phyloP scores from a whole-genome alignment of 2,797 vertebrate species.

The Tangara arthus region DNA sequence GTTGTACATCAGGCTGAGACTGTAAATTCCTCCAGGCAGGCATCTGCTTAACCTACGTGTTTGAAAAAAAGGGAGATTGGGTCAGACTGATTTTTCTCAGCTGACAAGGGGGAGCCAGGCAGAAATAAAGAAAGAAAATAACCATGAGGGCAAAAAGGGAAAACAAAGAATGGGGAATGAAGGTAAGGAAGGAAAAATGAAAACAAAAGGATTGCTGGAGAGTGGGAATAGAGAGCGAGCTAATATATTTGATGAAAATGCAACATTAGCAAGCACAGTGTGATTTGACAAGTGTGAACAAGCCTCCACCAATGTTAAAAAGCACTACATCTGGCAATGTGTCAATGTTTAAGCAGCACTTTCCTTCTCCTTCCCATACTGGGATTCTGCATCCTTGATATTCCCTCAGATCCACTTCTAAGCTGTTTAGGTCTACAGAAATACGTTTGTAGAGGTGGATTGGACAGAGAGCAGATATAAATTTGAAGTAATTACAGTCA shows the following conservation, averaged over 20 bases:
- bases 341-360: slow-evolving; percentile 59
- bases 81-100: not conserved
- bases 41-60: slow-evolving; percentile 26
- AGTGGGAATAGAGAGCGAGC: not conserved
- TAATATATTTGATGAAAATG: slow-evolving; percentile 53
- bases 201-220: not conserved
- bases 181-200: not conserved
- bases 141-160: not conserved
- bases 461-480: slow-evolving; percentile 27
- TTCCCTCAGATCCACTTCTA: slow-evolving; percentile 32
- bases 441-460: not conserved
- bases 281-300: slow-evolving; percentile 71
- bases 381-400: slow-evolving; percentile 43
- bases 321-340: slow-evolving; percentile 63
- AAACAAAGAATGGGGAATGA: not conserved
- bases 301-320: slow-evolving; percentile 58
- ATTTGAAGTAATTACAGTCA: slow-evolving; percentile 17
- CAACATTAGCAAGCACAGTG: slow-evolving; percentile 49
- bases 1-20: slow-evolving; percentile 7
- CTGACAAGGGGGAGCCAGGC: not conserved
- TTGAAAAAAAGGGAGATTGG: slow-evolving; percentile 3
- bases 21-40: slow-evolving; percentile 33
- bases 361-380: slow-evolving; percentile 38
- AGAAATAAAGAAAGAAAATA: not conserved
- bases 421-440: slow-evolving; percentile 12